A percentile compares a stretch with the other conserved stretches of the same genome.
phyloP scores from a whole-genome alignment of 2,797 vertebrate species.

The Sebastiscus albofasciatus region DNA sequence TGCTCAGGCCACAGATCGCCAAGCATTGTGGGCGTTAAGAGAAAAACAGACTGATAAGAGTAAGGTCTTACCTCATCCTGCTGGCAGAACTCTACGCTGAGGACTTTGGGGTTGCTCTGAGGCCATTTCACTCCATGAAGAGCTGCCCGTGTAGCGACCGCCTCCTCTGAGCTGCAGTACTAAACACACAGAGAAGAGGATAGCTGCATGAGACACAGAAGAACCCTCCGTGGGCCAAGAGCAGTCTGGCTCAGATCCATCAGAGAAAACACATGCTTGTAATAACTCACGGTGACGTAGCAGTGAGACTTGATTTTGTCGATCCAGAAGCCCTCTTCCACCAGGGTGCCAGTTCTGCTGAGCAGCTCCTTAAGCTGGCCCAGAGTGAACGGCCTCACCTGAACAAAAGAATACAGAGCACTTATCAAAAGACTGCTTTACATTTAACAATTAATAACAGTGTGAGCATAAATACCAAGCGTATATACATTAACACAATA shows the following conservation, averaged over 20 bases:
- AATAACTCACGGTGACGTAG: slow-evolving; percentile 88
- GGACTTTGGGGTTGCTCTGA: slow-evolving; percentile 93
- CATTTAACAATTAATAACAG: background rate
- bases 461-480: background rate
- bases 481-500: background rate
- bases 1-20: background rate
- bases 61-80: slow-evolving; percentile 87
- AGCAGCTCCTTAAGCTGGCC: slow-evolving; percentile 92
- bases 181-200: slow-evolving; percentile 48
- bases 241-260: background rate
- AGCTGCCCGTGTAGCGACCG: slow-evolving; percentile 86
- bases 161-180: slow-evolving; percentile 90
- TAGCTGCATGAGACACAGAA: background rate
- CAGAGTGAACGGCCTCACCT: slow-evolving; percentile 93
- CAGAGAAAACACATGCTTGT: background rate
- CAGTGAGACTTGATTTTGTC: slow-evolving; percentile 96
- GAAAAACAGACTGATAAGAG: background rate
- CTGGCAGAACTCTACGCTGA: slow-evolving; percentile 90
- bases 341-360: slow-evolving; percentile 87
- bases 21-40: background rate
- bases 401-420: slow-evolving; percentile 4
- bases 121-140: slow-evolving; percentile 95
- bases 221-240: background rate
- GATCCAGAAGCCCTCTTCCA: slow-evolving; percentile 92
- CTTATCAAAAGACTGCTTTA: background rate